Evolutionary conservation across 2,888 invertebrate species (phyloP), one percentile per base, ranked within the genome.

Genomic region (Caenorhabditis uteleia): DNA sequence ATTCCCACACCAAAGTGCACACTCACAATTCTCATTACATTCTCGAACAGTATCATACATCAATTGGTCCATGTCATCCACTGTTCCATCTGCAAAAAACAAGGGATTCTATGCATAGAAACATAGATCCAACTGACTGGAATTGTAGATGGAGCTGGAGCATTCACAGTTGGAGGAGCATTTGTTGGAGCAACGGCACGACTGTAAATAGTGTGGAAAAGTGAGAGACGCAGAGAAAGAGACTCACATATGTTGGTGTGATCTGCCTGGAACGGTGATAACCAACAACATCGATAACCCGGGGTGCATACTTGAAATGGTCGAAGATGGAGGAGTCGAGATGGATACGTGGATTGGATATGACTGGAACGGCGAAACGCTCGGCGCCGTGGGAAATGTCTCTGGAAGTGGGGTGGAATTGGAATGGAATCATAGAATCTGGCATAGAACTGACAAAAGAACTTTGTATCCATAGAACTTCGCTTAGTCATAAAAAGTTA

Each of bases 1-100:
- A 51, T 75, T 75, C 2, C 74, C 74, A 40, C 75, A 75, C 43
- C 65, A 70, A 16, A 75, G 60, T 10, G 61, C 61, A 38, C 75
- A 75, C 14, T 56, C 51, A 39, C 75, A 75, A 16, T 62, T 59
- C n/a, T 57, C 58, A 38, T 60, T 68, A 51, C 75, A 75, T 34
- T 75, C 75, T 42, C 53, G 47, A 12, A 75, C 64, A 2, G 65
- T 55, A 14, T 55, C 57, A 33, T 51, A 55, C 51, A 70, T 56
- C 33, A 61, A 12, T 10, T 40, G 34, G 1, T 57, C 53, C 48
- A 61, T 55, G n/a, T 64, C 43, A 5, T 20, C 45, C 23, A 68
- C 56, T 14, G 36, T 51, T n/a, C 56, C 56, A 27, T 21, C 38
- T 27, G 47, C n/a, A 36, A 34, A 44, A 50, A 34, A n/a, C 10